A percentile compares a stretch with the other conserved stretches of the same genome.
phyloP scores from a whole-genome alignment of 2,888 invertebrate genomes.

The Dynastes grantii region DNA sequence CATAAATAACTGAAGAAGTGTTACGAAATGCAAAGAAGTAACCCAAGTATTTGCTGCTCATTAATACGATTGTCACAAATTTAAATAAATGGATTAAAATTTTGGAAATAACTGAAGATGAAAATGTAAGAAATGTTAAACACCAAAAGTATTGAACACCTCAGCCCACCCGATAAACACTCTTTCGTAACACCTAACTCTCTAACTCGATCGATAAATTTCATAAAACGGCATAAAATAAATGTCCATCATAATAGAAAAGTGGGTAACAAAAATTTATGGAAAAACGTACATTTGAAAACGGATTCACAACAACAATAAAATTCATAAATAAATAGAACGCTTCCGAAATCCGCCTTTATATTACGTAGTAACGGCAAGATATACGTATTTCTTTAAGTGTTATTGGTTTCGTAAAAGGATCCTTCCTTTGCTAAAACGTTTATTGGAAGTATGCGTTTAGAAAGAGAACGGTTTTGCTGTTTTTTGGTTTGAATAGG shows the following conservation, averaged over 20 bases:
- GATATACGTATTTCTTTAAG: conserved; percentile 17
- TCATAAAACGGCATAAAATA: not conserved
- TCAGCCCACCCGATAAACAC: not conserved
- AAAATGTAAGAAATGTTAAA: no score
- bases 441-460: not conserved
- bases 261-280: not conserved
- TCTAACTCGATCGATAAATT: no score
- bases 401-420: conserved; percentile 13
- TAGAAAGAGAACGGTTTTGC: not conserved
- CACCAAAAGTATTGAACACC: not conserved
- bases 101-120: no score
- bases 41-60: no score
- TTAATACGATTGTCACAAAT: no score
- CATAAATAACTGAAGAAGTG: no score
- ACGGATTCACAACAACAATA: conserved; percentile 7
- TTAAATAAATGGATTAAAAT: no score
- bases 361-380: not conserved
- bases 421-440: conserved; percentile 6
- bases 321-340: conserved; percentile 6
- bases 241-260: not conserved
- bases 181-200: not conserved
- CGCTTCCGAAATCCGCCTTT: conserved; percentile 2
- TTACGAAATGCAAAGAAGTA: no score
- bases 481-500: not conserved
- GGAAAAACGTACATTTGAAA: not conserved